These are phyloP conservation scores for Lydus trimaculatus DNA, from an alignment of 2,888 invertebrate genomes.

Conservation along the genomic window DNA sequence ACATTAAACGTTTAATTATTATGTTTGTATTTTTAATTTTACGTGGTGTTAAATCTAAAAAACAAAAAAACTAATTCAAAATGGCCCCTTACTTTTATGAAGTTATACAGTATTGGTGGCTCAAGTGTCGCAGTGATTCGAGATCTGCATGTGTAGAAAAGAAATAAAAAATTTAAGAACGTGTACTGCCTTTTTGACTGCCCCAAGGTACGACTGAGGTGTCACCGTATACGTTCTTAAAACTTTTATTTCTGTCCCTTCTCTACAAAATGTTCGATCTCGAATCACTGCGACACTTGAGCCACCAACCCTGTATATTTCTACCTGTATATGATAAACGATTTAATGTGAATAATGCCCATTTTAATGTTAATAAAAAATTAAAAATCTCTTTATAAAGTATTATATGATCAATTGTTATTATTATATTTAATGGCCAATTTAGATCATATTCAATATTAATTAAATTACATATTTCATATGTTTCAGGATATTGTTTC, in stretches of 20 bases:
- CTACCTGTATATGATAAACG: slow-evolving; percentile 52
- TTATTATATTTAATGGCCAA: slow-evolving; percentile 57
- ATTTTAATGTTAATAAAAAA: slow-evolving; percentile 56
- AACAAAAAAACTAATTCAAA: background rate
- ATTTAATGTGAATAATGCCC: slow-evolving; percentile 56
- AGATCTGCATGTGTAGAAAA: no score
- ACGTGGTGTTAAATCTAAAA: slow-evolving; percentile 7
- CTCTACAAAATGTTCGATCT: no score
- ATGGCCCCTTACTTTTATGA: background rate
- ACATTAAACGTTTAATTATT: slow-evolving; percentile 33
- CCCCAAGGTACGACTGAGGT: no score
- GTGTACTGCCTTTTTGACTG: no score
- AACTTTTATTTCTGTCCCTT: no score
- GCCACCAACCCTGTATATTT: no score
- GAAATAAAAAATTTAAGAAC: no score
- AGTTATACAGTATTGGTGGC: no score
- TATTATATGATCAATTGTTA: slow-evolving; percentile 47
- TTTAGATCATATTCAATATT: slow-evolving; percentile 48
- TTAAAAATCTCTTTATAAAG: slow-evolving; percentile 54
- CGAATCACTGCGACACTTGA: no score
- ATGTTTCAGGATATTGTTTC: slow-evolving; percentile 43
- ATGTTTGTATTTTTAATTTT: background rate
- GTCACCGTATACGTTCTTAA: no score
- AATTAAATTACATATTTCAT: slow-evolving; percentile 48
- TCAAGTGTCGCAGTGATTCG: no score